Conservation (phyloP, 2,113 vertebrate genomes). For the Mionectes macconnelli region DNA sequence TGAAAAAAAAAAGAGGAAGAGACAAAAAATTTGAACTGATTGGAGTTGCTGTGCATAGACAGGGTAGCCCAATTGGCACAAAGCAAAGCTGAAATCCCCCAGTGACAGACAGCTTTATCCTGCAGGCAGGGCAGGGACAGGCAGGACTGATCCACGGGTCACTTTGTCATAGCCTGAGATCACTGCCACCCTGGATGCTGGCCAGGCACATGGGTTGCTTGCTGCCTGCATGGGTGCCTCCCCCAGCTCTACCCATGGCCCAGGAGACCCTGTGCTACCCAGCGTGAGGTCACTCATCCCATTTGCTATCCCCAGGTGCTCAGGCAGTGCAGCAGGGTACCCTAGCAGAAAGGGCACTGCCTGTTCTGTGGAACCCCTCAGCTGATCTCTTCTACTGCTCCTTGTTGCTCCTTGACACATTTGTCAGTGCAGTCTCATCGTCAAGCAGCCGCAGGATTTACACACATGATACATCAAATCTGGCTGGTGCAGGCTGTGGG, state of each 20-base stretch:
- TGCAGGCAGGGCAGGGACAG: neutral
- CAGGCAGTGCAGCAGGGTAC: neutral
- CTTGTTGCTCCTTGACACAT: neutral
- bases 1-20: neutral
- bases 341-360: neutral
- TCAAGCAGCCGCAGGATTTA: neutral
- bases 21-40: neutral
- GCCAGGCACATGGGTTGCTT: neutral
- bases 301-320: fast-evolving
- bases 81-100: neutral
- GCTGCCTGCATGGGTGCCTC: fast-evolving
- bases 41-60: fast-evolving
- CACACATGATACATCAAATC: fast-evolving
- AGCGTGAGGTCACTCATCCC: fast-evolving
- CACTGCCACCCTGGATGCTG: neutral
- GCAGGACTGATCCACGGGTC: neutral
- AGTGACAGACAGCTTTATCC: neutral
- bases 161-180: neutral
- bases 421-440: neutral
- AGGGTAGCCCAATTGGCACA: fast-evolving
- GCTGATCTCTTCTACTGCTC: neutral
- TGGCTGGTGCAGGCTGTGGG: neutral
- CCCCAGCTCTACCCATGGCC: fast-evolving
- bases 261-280: too few species aligned
- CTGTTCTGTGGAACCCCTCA: neutral